phyloP scores from a whole-genome alignment of 2,113 vertebrate species.

The Oncorhynchus nerka region DNA sequence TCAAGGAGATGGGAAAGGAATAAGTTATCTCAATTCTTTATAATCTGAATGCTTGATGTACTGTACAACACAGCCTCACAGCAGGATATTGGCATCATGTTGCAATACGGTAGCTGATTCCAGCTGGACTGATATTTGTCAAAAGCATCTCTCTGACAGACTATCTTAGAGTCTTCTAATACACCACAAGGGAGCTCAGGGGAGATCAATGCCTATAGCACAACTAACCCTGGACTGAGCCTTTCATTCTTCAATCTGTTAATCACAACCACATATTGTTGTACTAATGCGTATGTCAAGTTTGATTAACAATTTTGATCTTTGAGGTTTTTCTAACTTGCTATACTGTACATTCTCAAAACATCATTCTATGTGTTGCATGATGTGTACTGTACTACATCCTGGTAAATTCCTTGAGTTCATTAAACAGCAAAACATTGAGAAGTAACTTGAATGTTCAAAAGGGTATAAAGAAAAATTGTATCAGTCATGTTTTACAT shows the following conservation, averaged over 20 bases:
- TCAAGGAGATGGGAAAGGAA: constrained; percentile 59
- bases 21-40: constrained; percentile 63
- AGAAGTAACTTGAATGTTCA: background rate
- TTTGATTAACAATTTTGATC: background rate
- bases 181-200: constrained; percentile 18
- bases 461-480: no score
- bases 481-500: no score
- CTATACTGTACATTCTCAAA: background rate
- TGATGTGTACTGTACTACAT: background rate
- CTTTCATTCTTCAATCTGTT: background rate
- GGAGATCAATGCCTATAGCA: constrained; percentile 20
- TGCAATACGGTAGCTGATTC: background rate
- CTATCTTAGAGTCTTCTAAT: constrained; percentile 53
- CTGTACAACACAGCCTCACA: background rate
- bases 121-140: background rate
- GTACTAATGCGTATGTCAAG: background rate
- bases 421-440: constrained; percentile 28
- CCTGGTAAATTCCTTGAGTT: background rate
- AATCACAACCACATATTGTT: background rate
- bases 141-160: constrained; percentile 56
- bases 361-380: background rate
- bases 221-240: background rate
- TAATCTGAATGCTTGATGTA: constrained; percentile 53
- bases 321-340: background rate
- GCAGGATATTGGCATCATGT: background rate